Evolutionary conservation across 2,797 vertebrate species (phyloP), one percentile per base, ranked within the genome.

Genomic region (Enteromius anoplus): DNA sequence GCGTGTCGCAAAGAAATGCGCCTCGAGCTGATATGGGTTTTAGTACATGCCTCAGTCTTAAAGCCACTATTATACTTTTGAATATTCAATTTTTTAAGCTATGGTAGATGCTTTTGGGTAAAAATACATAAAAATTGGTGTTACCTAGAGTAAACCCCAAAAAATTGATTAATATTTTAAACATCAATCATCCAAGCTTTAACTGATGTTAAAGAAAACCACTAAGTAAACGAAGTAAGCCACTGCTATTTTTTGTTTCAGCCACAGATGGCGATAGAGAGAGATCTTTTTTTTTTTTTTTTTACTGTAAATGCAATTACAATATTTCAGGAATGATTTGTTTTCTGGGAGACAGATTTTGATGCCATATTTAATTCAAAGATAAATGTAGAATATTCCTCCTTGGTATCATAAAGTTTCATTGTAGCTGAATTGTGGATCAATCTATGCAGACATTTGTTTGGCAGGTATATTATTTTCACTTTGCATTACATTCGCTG

Each of bases 1-100:
- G 42, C n/a, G n/a, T 40, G 42, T 66, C 42, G 60, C 17, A 80
- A 62, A 6, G 37, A 81, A 72, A 62, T 6, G 47, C 3, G 32
- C 55, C 37, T 23, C 19, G 4, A 42, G 69, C 79, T 34, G 68
- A 72, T 73, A 23, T 1, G 21, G 29, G 19, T 49, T 66, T 75
- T 17, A 32, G 29, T 29, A 12, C 10, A 65, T 23, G 29, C 40
- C n/a, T 14, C 32, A 40, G 70, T 49, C 47, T 75, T 81, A 64
- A 58, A 62, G 23, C 40, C 55, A 45, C 40, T 47, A 65, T 71
- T 60, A 47, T 34, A 71, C 53, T 62, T 72, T 60, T 62, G 5
- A 72, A 72, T 60, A 58, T 81, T 71, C 66, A 5, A 71, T 19
- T 79, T 70, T 58, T 45, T 11, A 5, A 29, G 26, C 55, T 62